These are phyloP conservation scores for Rhodophaea formosa DNA, from an alignment of 2,888 invertebrate genomes.

Conservation along the genomic window DNA sequence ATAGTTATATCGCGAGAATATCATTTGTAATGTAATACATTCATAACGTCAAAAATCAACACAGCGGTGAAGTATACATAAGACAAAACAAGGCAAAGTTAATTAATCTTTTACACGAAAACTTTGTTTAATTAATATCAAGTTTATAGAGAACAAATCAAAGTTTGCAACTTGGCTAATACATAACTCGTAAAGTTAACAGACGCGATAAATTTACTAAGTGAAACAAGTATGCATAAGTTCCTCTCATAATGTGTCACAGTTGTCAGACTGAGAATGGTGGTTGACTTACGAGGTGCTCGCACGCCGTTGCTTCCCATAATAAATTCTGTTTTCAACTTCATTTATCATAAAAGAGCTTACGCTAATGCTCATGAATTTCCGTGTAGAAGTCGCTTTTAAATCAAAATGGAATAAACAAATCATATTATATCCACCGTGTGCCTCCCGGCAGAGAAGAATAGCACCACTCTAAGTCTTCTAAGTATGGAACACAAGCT, in stretches of 20 bases:
- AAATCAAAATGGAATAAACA: no score
- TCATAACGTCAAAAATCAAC: neutral
- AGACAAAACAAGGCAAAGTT: constrained; percentile 4
- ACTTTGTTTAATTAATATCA: constrained; percentile 19
- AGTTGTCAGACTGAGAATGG: constrained; percentile 7
- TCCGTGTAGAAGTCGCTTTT: no score
- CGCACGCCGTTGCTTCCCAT: neutral
- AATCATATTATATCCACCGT: no score
- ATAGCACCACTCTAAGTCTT: no score
- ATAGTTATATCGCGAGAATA: no score
- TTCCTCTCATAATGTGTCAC: constrained; percentile 16
- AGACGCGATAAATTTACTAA: constrained; percentile 20
- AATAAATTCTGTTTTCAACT: constrained; percentile 7
- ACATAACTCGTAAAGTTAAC: constrained; percentile 19
- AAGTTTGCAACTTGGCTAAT: constrained; percentile 21
- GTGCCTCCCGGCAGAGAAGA: no score
- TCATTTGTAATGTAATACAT: neutral
- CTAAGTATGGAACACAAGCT: no score
- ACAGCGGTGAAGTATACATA: neutral
- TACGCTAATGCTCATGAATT: no score
- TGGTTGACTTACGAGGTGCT: constrained; percentile 7
- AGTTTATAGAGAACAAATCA: constrained; percentile 22
- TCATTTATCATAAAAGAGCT: constrained; percentile 1
- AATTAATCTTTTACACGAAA: constrained; percentile 14
- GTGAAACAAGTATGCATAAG: constrained; percentile 19